phyloP scores from a whole-genome alignment of 2,113 vertebrate species.

The Hemiscyllium ocellatum region DNA sequence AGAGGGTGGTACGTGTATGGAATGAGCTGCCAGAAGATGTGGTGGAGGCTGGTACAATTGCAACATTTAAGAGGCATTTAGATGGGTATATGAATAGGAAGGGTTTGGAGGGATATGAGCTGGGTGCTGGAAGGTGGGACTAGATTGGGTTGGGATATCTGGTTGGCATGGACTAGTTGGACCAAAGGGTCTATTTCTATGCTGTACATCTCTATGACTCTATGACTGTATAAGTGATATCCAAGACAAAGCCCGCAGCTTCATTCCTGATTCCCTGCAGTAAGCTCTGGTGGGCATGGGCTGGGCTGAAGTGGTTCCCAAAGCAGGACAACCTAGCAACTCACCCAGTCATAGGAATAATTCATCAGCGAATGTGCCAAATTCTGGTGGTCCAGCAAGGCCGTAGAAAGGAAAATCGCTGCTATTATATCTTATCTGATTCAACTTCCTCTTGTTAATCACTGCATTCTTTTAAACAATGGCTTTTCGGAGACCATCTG shows the following conservation, averaged over 20 bases:
- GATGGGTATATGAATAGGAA: no score
- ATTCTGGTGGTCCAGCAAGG: neutral
- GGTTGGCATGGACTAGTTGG: no score
- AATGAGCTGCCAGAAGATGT: no score
- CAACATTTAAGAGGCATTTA: no score
- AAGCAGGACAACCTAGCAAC: neutral
- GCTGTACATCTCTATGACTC: no score
- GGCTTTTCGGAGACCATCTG: neutral
- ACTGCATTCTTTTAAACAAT: neutral
- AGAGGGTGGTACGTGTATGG: no score
- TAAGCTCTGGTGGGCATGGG: neutral
- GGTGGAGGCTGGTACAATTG: no score
- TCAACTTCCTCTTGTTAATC: neutral
- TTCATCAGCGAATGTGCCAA: neutral
- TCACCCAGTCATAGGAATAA: neutral
- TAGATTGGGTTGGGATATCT: no score
- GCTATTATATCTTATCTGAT: neutral
- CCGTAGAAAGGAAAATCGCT: neutral
- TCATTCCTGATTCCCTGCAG: neutral
- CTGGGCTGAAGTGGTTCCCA: neutral
- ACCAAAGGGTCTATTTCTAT: no score
- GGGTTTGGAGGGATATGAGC: no score
- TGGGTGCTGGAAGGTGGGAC: no score
- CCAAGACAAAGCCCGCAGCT: neutral
- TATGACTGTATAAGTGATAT: neutral